phyloP scores from a whole-genome alignment of 2,888 invertebrate genomes.

The Oscheius sp. region DNA sequence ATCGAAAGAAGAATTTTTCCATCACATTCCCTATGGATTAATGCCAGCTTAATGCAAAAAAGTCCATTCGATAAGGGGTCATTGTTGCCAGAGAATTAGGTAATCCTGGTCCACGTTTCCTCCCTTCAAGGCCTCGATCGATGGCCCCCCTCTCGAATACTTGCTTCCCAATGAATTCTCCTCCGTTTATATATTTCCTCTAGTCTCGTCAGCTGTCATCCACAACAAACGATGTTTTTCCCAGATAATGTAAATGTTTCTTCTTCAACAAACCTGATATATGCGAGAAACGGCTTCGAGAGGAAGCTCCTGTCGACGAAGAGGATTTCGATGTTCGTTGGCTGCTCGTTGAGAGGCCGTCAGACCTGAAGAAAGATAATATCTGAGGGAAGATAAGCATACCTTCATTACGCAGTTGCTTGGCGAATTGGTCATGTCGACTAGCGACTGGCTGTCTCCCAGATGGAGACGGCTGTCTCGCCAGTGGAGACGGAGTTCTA shows the following conservation, averaged over 20 bases:
- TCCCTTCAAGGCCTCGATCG: constrained; percentile 6
- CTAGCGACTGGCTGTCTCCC: background rate
- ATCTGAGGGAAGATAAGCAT: background rate
- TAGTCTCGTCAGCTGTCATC: constrained; percentile 6
- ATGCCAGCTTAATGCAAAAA: no score
- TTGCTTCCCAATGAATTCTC: constrained; percentile 10
- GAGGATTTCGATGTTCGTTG: constrained; percentile 54
- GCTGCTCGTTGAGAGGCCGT: constrained; percentile 61
- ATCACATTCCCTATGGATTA: no score
- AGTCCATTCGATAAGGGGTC: constrained; percentile 2
- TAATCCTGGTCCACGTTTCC: constrained; percentile 10
- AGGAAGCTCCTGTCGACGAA: constrained; percentile 35
- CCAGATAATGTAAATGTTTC: constrained; percentile 4
- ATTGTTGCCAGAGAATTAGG: constrained; percentile 10
- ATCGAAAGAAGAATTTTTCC: no score
- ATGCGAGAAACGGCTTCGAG: constrained; percentile 35
- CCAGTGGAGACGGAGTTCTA: constrained; percentile 3
- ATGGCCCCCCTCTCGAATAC: no score
- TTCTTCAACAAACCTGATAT: constrained; percentile 13
- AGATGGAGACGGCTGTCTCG: background rate
- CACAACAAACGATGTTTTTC: background rate
- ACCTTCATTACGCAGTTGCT: constrained; percentile 46
- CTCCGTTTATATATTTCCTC: constrained; percentile 15
- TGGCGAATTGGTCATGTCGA: constrained; percentile 36
- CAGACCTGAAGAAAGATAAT: constrained; percentile 43